Conservation (phyloP, 2,797 vertebrate genomes). For the Pitangus sulphuratus region DNA sequence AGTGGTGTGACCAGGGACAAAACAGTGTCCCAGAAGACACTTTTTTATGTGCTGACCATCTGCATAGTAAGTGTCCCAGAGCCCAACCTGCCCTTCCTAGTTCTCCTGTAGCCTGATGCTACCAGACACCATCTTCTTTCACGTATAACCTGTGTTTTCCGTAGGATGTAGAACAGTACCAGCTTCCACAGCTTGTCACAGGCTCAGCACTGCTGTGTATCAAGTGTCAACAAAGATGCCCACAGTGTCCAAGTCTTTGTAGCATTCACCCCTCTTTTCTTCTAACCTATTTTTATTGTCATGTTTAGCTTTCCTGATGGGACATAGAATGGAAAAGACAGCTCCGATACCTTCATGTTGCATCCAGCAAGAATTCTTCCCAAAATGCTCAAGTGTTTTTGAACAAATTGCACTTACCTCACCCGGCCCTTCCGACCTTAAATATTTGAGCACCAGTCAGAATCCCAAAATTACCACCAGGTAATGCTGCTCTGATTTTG, state of each 20-base stretch:
- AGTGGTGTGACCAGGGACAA: rapidly evolving
- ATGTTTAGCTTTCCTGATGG: not conserved
- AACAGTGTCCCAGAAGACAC: not conserved
- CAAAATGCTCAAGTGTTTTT: not conserved
- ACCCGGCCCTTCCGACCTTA: not conserved
- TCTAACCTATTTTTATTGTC: not conserved
- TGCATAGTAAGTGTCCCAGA: not conserved
- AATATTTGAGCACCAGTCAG: not conserved
- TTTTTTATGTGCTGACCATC: not conserved
- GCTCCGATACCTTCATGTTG: not conserved
- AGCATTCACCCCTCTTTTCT: not conserved
- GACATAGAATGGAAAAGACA: not conserved
- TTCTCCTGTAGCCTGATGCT: not conserved
- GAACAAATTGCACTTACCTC: not conserved
- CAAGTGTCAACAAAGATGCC: not conserved
- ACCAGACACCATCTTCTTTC: not conserved
- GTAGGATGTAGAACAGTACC: not conserved
- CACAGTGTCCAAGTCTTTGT: not conserved
- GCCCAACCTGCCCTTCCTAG: not conserved
- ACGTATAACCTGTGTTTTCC: not conserved
- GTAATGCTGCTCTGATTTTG: not conserved
- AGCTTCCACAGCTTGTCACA: not conserved
- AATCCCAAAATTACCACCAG: not conserved
- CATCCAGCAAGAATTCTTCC: not conserved
- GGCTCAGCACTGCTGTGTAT: not conserved